Evolutionary conservation across 1,140 invertebrate genomes (phyloP).

Genomic region (Polypedilum pembai): DNA sequence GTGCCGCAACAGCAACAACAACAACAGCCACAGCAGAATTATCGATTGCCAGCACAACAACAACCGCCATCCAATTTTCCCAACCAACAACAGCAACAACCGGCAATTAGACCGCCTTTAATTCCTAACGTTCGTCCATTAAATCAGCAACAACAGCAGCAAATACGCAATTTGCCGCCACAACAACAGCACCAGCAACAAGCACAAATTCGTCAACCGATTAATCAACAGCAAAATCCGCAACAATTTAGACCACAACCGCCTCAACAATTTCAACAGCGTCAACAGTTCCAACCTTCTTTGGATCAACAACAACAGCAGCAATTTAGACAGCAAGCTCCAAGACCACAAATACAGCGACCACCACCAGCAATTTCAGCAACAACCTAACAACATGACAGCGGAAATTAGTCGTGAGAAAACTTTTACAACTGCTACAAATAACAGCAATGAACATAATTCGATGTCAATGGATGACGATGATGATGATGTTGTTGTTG

Average conservation of each 20-base stretch:
- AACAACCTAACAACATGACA: conserved; percentile 32
- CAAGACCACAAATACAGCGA: conserved; percentile 33
- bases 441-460: conserved; percentile 31
- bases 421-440: conserved; percentile 37
- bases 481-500: conserved; percentile 41
- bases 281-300: conserved; percentile 38
- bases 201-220: conserved; percentile 32
- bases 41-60: background rate
- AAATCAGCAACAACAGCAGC: conserved; percentile 24
- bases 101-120: background rate
- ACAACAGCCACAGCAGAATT: conserved; percentile 7
- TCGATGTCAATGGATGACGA: conserved; percentile 35
- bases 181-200: conserved; percentile 27
- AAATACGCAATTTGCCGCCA: background rate
- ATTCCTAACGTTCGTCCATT: conserved; percentile 16
- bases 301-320: conserved; percentile 30
- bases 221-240: conserved; percentile 21
- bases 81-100: background rate
- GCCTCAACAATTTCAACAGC: conserved; percentile 39
- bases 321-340: conserved; percentile 37
- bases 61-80: conserved; percentile 18
- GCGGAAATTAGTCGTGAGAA: conserved; percentile 36
- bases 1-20: background rate
- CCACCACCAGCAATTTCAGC: conserved; percentile 31
- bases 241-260: conserved; percentile 35